Percentiles rank a stretch among this genome's conserved stretches.
These are phyloP conservation scores for Pangasianodon gigas DNA, from an alignment of 2,113 vertebrate genomes.

Conservation along the genomic window DNA sequence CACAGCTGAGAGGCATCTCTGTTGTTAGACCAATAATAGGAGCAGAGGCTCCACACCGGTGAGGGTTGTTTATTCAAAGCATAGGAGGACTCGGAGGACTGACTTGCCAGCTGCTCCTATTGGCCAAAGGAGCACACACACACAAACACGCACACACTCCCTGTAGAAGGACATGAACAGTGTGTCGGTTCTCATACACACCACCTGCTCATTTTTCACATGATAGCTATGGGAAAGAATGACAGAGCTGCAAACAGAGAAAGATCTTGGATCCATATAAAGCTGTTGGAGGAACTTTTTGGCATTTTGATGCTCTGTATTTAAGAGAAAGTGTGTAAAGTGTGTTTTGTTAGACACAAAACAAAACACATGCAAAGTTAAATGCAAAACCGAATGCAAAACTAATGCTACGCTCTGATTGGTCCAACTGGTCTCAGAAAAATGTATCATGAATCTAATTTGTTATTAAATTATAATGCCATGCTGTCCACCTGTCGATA, in stretches of 20 bases:
- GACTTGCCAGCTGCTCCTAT: constrained; percentile 26
- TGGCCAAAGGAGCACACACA: not conserved
- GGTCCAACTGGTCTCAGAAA: not conserved
- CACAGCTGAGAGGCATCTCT: constrained; percentile 57
- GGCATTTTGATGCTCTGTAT: not conserved
- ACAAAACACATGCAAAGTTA: not conserved
- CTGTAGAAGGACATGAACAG: constrained; percentile 51
- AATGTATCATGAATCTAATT: not conserved
- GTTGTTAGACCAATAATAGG: constrained; percentile 58
- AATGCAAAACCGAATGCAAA: not conserved
- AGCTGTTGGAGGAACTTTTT: not conserved
- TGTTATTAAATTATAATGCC: not conserved
- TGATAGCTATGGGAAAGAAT: not conserved
- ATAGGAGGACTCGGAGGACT: constrained; percentile 32
- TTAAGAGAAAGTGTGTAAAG: not conserved
- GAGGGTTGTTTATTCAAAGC: constrained; percentile 23
- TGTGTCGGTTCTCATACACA: constrained; percentile 17
- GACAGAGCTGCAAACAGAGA: not conserved
- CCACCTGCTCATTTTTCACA: constrained; percentile 31
- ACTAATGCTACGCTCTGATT: not conserved
- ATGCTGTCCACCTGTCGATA: not conserved
- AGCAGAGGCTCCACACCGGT: not conserved
- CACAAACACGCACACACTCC: not conserved
- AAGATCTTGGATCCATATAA: not conserved
- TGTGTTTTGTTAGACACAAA: no score